phyloP scores from a whole-genome alignment of 2,888 invertebrate genomes.

The Xestia rhomboidea region DNA sequence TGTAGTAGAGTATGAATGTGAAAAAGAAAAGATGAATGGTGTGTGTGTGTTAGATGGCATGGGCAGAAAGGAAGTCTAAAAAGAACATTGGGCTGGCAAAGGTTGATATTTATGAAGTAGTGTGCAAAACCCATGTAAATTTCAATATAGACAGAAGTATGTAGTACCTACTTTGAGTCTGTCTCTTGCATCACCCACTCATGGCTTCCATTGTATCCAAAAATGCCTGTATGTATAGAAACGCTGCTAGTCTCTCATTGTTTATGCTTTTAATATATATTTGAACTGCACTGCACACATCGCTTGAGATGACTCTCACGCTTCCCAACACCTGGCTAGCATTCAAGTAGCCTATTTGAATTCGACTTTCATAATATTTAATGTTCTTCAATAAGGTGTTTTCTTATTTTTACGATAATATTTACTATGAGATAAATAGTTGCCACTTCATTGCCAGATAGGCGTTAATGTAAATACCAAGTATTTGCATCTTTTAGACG shows the following conservation, averaged over 20 bases:
- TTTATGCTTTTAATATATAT: conserved; percentile 30
- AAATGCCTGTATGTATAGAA: not conserved
- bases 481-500: conserved; percentile 55
- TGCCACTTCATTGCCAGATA: conserved; percentile 50
- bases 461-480: conserved; percentile 48
- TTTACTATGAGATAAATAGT: conserved; percentile 50
- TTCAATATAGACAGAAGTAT: not conserved
- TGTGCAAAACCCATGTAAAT: not conserved
- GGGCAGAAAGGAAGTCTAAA: not conserved
- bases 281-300: conserved; percentile 36
- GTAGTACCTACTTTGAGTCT: not conserved
- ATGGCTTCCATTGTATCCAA: not conserved
- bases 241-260: conserved; percentile 1
- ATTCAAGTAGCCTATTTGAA: conserved; percentile 28
- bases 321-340: conserved; percentile 36
- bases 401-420: conserved; percentile 37
- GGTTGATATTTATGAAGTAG: not conserved
- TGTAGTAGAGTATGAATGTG: not conserved
- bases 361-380: conserved; percentile 37
- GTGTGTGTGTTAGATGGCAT: not conserved
- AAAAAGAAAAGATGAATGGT: not conserved
- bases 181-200: not conserved
- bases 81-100: not conserved
- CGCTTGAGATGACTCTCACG: conserved; percentile 22
- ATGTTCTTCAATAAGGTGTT: conserved; percentile 26